Conservation (phyloP, 2,113 vertebrate species). For the Brienomyrus brachyistius region DNA sequence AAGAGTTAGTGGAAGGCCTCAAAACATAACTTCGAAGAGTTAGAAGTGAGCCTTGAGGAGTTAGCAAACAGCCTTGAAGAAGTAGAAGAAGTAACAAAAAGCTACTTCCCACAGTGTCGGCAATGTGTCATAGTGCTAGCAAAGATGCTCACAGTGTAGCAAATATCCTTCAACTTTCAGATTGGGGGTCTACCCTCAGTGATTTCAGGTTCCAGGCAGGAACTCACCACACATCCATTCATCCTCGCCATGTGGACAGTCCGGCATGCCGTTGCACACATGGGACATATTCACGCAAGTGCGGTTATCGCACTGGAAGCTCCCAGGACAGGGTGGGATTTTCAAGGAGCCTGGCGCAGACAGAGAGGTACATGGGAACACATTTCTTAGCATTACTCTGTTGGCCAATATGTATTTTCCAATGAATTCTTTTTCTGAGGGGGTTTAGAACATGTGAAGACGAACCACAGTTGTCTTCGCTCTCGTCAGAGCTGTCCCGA, state of each 20-base stretch:
- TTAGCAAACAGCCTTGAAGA: background rate
- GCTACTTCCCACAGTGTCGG: background rate
- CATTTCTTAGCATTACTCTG: background rate
- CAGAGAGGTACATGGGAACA: background rate
- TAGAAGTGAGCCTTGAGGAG: background rate
- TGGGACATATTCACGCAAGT: constrained; percentile 61
- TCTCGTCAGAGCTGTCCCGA: constrained; percentile 59
- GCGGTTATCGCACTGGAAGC: constrained; percentile 61
- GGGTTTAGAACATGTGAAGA: background rate
- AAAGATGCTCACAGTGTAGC: background rate
- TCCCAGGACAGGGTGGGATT: constrained; percentile 62
- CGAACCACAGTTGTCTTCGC: constrained; percentile 63
- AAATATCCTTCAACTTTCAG: background rate
- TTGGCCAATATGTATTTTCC: background rate
- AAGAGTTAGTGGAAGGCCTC: background rate
- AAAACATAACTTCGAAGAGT: background rate
- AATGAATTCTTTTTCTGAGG: background rate
- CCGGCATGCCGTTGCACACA: constrained; percentile 60
- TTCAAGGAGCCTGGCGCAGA: constrained; percentile 53
- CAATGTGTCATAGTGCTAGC: background rate
- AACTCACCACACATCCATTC: constrained; percentile 69
- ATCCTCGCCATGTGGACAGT: constrained; percentile 70
- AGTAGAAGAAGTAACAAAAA: no score
- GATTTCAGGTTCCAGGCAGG: background rate
- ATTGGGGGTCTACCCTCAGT: background rate